Evolutionary conservation across 2,888 invertebrate genomes (phyloP).

Genomic region (Chelonus formosanus): DNA sequence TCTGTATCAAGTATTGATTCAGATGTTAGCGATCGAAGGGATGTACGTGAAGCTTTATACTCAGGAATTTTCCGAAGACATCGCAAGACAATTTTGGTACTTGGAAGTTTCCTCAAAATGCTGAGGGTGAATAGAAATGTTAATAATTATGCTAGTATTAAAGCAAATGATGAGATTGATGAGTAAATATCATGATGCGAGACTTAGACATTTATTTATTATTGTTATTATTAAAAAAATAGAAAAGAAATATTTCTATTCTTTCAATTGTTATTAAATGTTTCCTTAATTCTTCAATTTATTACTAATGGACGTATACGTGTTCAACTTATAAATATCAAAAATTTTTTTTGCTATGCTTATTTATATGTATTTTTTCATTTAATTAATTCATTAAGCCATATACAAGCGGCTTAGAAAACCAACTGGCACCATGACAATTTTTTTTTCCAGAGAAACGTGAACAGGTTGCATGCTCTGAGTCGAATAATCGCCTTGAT

Average conservation of each 20-base stretch:
- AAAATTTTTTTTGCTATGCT: too few species aligned
- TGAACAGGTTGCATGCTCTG: constrained; percentile 59
- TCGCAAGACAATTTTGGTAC: constrained; percentile 62
- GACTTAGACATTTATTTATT: too few species aligned
- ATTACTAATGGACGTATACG: too few species aligned
- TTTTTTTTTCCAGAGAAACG: constrained; percentile 55
- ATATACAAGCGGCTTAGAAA: too few species aligned
- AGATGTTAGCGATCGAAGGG: constrained; percentile 61
- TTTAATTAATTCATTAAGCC: neutral
- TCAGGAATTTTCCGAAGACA: constrained; percentile 63
- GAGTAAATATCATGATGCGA: constrained; percentile 45
- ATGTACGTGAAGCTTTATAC: constrained; percentile 62
- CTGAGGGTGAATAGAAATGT: constrained; percentile 64
- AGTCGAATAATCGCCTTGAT: constrained; percentile 55
- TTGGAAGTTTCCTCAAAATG: constrained; percentile 64
- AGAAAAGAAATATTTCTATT: too few species aligned
- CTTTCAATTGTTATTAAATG: too few species aligned
- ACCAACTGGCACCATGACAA: constrained; percentile 29
- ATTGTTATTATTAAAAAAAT: too few species aligned
- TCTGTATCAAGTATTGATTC: constrained; percentile 62
- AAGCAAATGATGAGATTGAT: constrained; percentile 61
- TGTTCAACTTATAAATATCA: too few species aligned
- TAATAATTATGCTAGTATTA: constrained; percentile 64
- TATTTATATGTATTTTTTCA: neutral
- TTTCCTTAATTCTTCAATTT: too few species aligned